Conservation (phyloP, 2,888 invertebrate species). For the Spodoptera picta region DNA sequence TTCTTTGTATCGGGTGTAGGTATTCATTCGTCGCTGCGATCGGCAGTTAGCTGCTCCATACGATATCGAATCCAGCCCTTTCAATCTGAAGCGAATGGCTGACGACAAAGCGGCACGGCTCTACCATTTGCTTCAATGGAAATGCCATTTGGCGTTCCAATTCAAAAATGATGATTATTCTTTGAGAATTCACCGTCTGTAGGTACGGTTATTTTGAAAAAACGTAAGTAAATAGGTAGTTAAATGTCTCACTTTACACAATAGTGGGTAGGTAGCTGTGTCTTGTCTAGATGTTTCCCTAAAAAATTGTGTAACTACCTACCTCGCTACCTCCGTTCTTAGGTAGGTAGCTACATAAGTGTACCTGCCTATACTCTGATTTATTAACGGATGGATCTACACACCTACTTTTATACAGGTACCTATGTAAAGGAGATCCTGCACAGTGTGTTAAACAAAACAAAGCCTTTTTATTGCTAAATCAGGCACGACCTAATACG, state of each 20-base stretch:
- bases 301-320: too few species aligned
- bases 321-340: too few species aligned
- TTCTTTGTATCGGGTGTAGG: slow-evolving; percentile 72
- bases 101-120: slow-evolving; percentile 77
- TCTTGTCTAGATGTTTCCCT: too few species aligned
- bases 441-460: too few species aligned
- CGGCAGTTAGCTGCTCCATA: slow-evolving; percentile 73
- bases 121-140: slow-evolving; percentile 72
- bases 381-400: too few species aligned
- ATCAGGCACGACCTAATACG: slow-evolving; percentile 2
- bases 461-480: slow-evolving; percentile 6
- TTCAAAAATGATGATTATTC: slow-evolving; percentile 62
- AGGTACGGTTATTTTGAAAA: slow-evolving; percentile 18
- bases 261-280: too few species aligned
- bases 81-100: slow-evolving; percentile 70
- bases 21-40: slow-evolving; percentile 70
- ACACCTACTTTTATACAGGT: too few species aligned
- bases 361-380: too few species aligned
- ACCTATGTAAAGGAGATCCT: too few species aligned
- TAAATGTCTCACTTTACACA: too few species aligned
- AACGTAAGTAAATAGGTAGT: not conserved
- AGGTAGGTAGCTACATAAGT: too few species aligned
- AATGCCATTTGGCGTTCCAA: slow-evolving; percentile 75
- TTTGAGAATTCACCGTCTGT: slow-evolving; percentile 37
- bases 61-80: slow-evolving; percentile 77